Conservation (phyloP, 2,888 invertebrate genomes). For the Tortrix viridana region DNA sequence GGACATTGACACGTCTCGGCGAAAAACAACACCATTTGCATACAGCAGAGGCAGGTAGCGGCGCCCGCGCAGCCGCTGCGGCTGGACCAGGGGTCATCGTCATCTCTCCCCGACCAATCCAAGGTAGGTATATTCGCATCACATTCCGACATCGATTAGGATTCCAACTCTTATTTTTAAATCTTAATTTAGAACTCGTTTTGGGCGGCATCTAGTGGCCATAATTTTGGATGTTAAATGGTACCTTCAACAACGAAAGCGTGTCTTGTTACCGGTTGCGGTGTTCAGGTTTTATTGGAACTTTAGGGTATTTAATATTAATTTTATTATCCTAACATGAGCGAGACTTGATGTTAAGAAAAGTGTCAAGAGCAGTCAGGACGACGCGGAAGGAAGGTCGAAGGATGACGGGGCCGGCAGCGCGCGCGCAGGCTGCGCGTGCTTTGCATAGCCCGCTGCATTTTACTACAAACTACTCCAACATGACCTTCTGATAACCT, state of each 20-base stretch:
- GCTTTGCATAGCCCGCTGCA: conserved; percentile 50
- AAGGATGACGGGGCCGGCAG: conserved; percentile 51
- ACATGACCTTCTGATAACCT: conserved; percentile 20
- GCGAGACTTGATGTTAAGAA: conserved; percentile 17
- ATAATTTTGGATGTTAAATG: conserved; percentile 34
- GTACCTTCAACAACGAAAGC: conserved; percentile 6
- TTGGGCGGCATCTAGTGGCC: conserved; percentile 35
- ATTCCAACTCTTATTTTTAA: conserved; percentile 56
- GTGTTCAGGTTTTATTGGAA: not conserved
- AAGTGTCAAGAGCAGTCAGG: conserved; percentile 37
- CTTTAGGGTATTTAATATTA: not conserved
- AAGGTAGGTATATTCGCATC: conserved; percentile 63
- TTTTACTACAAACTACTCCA: conserved; percentile 22
- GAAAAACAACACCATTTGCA: conserved; percentile 75
- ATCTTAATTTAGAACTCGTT: conserved; percentile 40
- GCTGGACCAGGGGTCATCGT: conserved; percentile 69
- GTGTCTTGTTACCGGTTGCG: conserved; percentile 6
- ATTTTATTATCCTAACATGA: not conserved
- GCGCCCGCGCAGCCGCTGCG: conserved; percentile 41
- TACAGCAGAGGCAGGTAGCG: conserved; percentile 75
- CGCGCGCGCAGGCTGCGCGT: conserved; percentile 49
- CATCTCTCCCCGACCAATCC: conserved; percentile 69
- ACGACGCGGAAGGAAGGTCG: conserved; percentile 59
- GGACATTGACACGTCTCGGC: conserved; percentile 70
- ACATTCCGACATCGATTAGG: conserved; percentile 73